Evolutionary conservation across 2,888 invertebrate genomes (phyloP), one percentile per base, ranked within the genome.

Genomic region (Tortricodes alternella): DNA sequence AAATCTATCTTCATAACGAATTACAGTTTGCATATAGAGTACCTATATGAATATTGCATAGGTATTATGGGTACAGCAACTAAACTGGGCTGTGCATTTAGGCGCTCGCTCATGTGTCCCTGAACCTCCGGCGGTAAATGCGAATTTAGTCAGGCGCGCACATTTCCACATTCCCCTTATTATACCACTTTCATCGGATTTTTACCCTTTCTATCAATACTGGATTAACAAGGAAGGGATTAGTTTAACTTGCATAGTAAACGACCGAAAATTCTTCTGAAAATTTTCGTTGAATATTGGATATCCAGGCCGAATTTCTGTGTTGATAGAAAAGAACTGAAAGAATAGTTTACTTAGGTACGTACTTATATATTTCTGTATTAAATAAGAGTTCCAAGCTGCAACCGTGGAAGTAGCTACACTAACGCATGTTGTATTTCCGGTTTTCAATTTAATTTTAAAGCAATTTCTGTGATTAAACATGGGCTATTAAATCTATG

Each of bases 141-240:
- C 34, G 46, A 48, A 53, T 48, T 53, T 39, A 53, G 43, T 44
- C 44, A 29, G 38, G 49, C 56, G 38, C 32, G 23, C 29, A 43
- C 23, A 44, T 50, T 56, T 38, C 49, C 43, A 49, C 21, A 15
- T 44, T 16, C 24, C 11, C 32, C 29, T 50, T 56, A 23, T 39
- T 29, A 43, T 49, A 43, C 21, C 37, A 50, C 56, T 56, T 21
- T 46, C 49, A 56, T 50, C 56, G 44, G 56, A 56, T 56, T 56
- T 56, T 56, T 50, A 48, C 23, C 35, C 43, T 34, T 15, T 9
- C 23, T 35, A 11, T 37, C 41, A 55, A 43, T 49, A 16, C 16
- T 3, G 18, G 19, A 19, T 38, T 19, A n/a, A 34, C 13, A 34
- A 9, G 13, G 3, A 19, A 39, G 11, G 15, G 11, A 39, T 13